Evolutionary conservation across 2,888 invertebrate genomes (phyloP), one percentile per base, ranked within the genome.

Genomic region (Lasioglossum figueresi): DNA sequence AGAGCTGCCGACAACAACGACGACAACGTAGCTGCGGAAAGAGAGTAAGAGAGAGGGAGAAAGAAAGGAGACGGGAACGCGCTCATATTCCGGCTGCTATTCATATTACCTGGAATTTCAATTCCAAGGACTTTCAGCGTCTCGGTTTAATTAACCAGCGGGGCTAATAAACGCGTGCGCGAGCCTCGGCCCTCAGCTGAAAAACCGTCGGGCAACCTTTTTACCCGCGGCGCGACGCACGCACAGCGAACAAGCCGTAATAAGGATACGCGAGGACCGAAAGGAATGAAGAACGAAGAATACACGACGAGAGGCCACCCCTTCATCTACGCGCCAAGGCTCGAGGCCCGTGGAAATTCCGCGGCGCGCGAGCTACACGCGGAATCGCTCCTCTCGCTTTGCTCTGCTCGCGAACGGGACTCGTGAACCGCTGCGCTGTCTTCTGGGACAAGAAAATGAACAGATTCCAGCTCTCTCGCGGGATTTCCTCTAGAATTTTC

Each of bases 71-170:
- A 52, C 31, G 59, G 59, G 45, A 56, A 74, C 73, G 23, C 70
- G 27, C 52, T 82, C 75, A 4, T 52, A 48, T 70, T 66, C 63
- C 78, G 56, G 3, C 52, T 52, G 68, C 79, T 79, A 86, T 86
- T 84, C 80, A 77, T 82, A 74, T 81, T 86, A 78, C 86, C 82
- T 72, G 85, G 81, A 81, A 83, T 82, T 85, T 85, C 83, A 82
- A 83, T 82, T 86, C 79, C 83, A 45, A 86, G 73, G 81, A 76
- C 77, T 81, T 73, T 63, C 40, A 63, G 73, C 78, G 77, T 82
- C 79, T 74, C 88, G 82, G 73, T 86, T 84, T 88, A 86, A 88
- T 88, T 88, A 88, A 87, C 88, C 74, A 45, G 40, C 48, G 56
- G 79, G 81, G 72, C 83, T 88, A 88, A 88, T 88, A 88, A 88